Base-by-base conservation (phyloP, 2,888 invertebrate genomes). In the Acleris literana region DNA sequence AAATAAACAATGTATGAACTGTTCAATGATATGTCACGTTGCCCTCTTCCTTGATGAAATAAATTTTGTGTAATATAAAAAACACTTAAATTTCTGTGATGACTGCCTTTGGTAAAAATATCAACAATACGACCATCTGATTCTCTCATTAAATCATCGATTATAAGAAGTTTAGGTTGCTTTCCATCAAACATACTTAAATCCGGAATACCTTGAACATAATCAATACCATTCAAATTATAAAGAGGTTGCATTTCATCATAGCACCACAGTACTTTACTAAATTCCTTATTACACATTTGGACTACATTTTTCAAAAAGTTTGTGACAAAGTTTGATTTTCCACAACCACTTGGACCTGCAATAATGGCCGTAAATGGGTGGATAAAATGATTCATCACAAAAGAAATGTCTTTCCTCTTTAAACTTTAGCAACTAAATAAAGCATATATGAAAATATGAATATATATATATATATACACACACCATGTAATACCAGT, bases 131-230 rank as follows among this genome's bases (percentile, higher is more conserved):
- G 64, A 9, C 76, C 74, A 72, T 75, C 73, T 29, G 72, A 72
- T 69, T 77, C 77, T 63, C 75, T 75, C 76, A 77, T 78, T n/a
- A 76, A 67, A 60, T 75, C 76, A 72, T 76, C 75, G 54, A 76
- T 76, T 55, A 77, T 76, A 6, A 76, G 33, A 17, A 77, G 70
- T 13, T 72, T 53, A 22, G 74, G 68, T 29, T 70, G 9, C 58
- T 71, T 69, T 3, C 70, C 72, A 70, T 73, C 70, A 69, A 75
- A 77, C 72, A 76, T 76, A 56, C 25, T 72, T 3, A 76, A 57
- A 68, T 77, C 73, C 17, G 74, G 76, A n/a, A 77, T 71, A 13
- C 75, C 76, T 61, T 76, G 76, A 68, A 60, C 46, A 53, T 76
- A 76, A 16, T 65, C 68, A 49, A 76, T 71, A 55, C 71, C 18